These are phyloP conservation scores for Lasioglossum figueresi DNA, from an alignment of 2,888 invertebrate genomes.

Conservation along the genomic window DNA sequence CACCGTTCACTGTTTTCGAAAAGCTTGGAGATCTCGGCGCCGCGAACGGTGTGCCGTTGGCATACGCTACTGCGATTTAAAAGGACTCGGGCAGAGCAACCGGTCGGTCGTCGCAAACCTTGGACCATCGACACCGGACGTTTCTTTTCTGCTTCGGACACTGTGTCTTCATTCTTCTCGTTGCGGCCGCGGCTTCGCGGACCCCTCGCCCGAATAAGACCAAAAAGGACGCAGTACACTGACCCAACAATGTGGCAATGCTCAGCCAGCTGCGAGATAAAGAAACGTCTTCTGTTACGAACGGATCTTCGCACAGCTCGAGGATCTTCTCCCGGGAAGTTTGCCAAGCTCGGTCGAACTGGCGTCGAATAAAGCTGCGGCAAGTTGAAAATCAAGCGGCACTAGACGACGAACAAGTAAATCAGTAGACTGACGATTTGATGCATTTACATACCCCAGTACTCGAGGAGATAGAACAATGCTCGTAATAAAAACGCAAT, in stretches of 20 bases:
- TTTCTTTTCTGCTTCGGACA: constrained; percentile 63
- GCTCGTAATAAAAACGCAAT: too few relatives aligned
- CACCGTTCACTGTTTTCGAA: constrained; percentile 65
- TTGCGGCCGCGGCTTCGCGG: neutral
- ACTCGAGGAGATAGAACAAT: too few relatives aligned
- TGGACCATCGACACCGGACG: constrained; percentile 69
- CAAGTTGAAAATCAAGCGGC: neutral
- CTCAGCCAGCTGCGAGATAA: neutral
- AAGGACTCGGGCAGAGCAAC: constrained; percentile 72
- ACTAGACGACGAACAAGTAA: neutral
- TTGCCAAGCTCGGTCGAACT: neutral
- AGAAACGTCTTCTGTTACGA: neutral
- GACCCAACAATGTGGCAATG: neutral
- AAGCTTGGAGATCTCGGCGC: constrained; percentile 67
- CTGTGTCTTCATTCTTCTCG: constrained; percentile 55
- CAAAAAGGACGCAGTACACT: constrained; percentile 2
- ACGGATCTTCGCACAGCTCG: neutral
- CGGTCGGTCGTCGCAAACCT: constrained; percentile 74
- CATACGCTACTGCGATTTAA: constrained; percentile 72
- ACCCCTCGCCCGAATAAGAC: neutral
- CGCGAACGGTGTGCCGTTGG: neutral
- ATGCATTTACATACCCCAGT: too few relatives aligned
- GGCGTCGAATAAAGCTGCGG: neutral
- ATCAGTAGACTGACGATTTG: neutral
- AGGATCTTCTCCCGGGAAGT: neutral